Percentiles rank a stretch among this genome's conserved stretches.
Conservation (phyloP, 2,113 vertebrate genomes). For the Hylia prasina region DNA sequence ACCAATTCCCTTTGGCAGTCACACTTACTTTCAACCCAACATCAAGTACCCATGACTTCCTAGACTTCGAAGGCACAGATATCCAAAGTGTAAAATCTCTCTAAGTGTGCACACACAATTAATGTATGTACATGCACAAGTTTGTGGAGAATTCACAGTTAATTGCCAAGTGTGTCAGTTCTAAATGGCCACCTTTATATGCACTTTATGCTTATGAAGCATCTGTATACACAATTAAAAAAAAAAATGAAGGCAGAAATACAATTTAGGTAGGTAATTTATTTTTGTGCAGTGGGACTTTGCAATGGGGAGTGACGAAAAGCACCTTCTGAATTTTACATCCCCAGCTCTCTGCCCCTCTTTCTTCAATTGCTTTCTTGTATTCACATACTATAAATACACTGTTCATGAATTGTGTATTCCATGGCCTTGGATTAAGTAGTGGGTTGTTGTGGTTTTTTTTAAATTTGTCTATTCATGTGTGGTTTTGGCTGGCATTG, state of each 20-base stretch:
- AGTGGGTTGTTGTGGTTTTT: background rate
- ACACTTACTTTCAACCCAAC: background rate
- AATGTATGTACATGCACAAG: background rate
- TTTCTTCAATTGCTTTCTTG: background rate
- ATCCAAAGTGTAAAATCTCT: background rate
- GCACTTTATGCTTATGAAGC: background rate
- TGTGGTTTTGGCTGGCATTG: conserved; percentile 4
- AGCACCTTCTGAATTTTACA: background rate
- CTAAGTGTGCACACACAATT: accelerated
- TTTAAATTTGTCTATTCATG: background rate
- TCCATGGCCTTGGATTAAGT: background rate
- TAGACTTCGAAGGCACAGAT: background rate
- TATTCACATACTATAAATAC: background rate
- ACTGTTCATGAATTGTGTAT: background rate
- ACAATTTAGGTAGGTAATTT: background rate
- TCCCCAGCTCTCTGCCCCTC: background rate
- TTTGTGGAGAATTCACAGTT: background rate
- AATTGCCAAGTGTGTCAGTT: background rate
- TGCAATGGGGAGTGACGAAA: background rate
- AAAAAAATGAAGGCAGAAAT: background rate
- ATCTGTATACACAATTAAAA: too few relatives aligned
- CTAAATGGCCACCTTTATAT: background rate
- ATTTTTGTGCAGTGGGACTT: background rate
- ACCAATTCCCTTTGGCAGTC: background rate
- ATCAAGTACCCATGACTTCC: background rate